phyloP scores from a whole-genome alignment of 2,113 vertebrate species.

The Pterocles gutturalis region DNA sequence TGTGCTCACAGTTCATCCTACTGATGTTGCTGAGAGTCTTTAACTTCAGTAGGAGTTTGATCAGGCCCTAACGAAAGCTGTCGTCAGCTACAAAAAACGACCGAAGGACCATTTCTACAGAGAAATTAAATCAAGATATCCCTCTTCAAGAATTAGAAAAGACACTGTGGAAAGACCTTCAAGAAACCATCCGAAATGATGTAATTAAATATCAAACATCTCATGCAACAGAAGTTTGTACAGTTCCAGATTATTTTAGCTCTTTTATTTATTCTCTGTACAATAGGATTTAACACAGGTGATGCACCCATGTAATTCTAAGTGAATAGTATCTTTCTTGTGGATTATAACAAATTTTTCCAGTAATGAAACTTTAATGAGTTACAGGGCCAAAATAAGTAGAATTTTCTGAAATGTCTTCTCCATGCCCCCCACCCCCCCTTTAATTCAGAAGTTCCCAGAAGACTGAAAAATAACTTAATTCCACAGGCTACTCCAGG shows the following conservation, averaged over 20 bases:
- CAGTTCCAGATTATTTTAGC: not conserved
- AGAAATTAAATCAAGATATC: not conserved
- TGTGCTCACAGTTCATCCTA: not conserved
- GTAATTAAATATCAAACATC: not conserved
- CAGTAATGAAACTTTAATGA: constrained; percentile 6
- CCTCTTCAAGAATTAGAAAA: not conserved
- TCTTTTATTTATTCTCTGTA: constrained; percentile 45
- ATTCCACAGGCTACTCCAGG: not conserved
- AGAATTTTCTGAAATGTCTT: not conserved
- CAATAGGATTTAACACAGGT: not conserved
- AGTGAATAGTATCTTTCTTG: not conserved
- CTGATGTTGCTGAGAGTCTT: not conserved
- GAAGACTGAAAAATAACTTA: not conserved
- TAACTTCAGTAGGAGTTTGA: constrained; percentile 7
- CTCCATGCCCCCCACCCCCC: rapidly evolving
- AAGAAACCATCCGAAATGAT: constrained; percentile 13
- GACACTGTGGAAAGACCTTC: not conserved
- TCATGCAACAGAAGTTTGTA: not conserved
- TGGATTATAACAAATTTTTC: constrained; percentile 17
- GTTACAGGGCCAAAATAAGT: constrained; percentile 36
- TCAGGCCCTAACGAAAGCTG: not conserved
- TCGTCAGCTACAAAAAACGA: not conserved
- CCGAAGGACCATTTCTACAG: not conserved
- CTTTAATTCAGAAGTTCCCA: not conserved
- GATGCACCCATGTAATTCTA: not conserved